Evolutionary conservation across 2,888 invertebrate genomes (phyloP).

Genomic region (Oconnorella tubifera): DNA sequence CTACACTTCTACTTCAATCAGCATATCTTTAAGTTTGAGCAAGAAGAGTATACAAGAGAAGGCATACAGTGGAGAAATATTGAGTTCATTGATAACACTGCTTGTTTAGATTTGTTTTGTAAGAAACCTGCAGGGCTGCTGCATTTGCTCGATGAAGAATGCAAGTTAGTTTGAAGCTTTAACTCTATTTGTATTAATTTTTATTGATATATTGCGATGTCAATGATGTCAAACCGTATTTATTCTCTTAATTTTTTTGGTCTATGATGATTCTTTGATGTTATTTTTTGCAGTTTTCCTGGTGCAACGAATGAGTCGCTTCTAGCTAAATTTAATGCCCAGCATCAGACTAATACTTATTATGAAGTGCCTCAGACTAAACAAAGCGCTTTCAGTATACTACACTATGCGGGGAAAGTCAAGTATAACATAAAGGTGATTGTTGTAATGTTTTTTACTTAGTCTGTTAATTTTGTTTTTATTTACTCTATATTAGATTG

Average conservation of each 20-base stretch:
- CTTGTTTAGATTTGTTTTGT: slow-evolving; percentile 86
- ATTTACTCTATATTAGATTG: no score
- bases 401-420: slow-evolving; percentile 93
- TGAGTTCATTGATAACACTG: slow-evolving; percentile 92
- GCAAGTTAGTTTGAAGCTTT: slow-evolving; percentile 70
- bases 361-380: slow-evolving; percentile 89
- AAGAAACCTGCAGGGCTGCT: slow-evolving; percentile 84
- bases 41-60: slow-evolving; percentile 90
- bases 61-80: slow-evolving; percentile 93
- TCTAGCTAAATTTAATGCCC: slow-evolving; percentile 87
- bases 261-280: not conserved
- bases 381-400: slow-evolving; percentile 86
- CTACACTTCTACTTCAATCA: slow-evolving; percentile 96
- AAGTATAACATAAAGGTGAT: slow-evolving; percentile 80
- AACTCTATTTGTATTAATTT: not conserved
- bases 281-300: slow-evolving; percentile 92
- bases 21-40: slow-evolving; percentile 80
- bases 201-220: no score
- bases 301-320: slow-evolving; percentile 92
- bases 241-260: no score
- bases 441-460: no score
- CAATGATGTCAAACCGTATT: no score
- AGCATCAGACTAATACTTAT: slow-evolving; percentile 83
- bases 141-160: slow-evolving; percentile 89
- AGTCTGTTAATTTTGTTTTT: no score